phyloP scores from a whole-genome alignment of 2,113 vertebrate genomes.

The Cyrtonyx montezumae region DNA sequence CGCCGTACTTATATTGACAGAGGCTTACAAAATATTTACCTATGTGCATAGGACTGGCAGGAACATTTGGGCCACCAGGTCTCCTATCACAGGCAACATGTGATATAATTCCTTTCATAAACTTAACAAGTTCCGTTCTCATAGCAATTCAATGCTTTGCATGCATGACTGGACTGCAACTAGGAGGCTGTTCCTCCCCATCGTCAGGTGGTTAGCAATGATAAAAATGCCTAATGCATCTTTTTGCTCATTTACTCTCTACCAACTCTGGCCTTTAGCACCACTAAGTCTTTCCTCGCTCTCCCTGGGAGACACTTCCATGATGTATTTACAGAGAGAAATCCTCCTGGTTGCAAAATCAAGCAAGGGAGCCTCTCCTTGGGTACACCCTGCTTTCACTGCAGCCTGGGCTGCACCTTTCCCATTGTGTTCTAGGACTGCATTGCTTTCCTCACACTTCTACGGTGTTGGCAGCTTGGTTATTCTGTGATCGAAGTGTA shows the following conservation, averaged over 20 bases:
- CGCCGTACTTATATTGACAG: slow-evolving; percentile 38
- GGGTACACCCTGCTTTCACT: neutral
- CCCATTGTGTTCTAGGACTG: neutral
- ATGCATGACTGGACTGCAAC: neutral
- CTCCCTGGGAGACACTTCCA: neutral
- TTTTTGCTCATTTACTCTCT: neutral
- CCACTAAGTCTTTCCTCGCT: neutral
- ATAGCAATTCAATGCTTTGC: neutral
- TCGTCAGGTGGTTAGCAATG: neutral
- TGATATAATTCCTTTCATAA: slow-evolving; percentile 16
- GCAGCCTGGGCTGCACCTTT: neutral
- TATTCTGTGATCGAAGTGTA: neutral
- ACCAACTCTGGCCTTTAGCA: neutral
- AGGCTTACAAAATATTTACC: slow-evolving; percentile 44
- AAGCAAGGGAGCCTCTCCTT: neutral
- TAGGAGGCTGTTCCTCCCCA: neutral
- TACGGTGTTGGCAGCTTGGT: neutral
- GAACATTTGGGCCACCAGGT: neutral
- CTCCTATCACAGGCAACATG: neutral
- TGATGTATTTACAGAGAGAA: neutral
- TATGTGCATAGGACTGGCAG: slow-evolving; percentile 39
- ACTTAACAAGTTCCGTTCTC: slow-evolving; percentile 17
- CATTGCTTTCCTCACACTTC: neutral
- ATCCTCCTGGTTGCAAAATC: neutral
- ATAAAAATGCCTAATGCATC: neutral